Base-by-base conservation (phyloP, 2,888 invertebrate genomes). In the Lysandra coridon region DNA sequence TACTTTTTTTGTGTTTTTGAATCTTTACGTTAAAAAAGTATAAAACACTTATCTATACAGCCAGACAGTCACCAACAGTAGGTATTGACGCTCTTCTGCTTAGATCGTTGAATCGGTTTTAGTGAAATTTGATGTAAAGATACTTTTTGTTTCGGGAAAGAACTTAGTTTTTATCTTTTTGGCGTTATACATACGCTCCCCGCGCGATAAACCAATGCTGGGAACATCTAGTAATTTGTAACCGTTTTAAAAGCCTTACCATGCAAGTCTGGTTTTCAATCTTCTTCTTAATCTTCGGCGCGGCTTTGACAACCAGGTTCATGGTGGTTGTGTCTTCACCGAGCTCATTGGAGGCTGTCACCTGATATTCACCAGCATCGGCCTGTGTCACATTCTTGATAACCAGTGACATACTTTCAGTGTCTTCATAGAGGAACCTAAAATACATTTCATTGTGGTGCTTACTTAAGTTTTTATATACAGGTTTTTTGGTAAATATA, bases 201-300 rank as follows among this genome's bases (percentile, higher is more conserved):
- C 40, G 40, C 37, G 5, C 5, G 6, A 40, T 40, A 40, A 40
- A 4, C 40, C 6, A 40, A 5, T 6, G 40, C 40, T 1, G 6
- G 40, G 6, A 40, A 6, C 40, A 6, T 6, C 40, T 5, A 40
- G 44, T 44, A 37, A 75, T 30, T 14, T 49, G 23, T 14, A 23
- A 12, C 30, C 30, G 23, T 49, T 53, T 14, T 49, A 49, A 49
- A 14, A 30, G 1, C 3, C 88, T 87, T 76, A 93, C 94, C 93
- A 93, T 93, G 81, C 97, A 97, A 0, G 96, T 96, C 80, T 97
- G 95, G 88, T 98, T 97, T 81, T 96, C 95, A 81, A 98, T 95
- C 89, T 97, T 98, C 85, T 96, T 96, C 86, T 96, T 97, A 84
- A 99, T 97, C 91, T 97, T 98, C 0, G 99, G 99, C 23, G 98